Evolutionary conservation across 1,140 invertebrate species (phyloP), one percentile per base, ranked within the genome.

Genomic region (Drosophila paulistorum): DNA sequence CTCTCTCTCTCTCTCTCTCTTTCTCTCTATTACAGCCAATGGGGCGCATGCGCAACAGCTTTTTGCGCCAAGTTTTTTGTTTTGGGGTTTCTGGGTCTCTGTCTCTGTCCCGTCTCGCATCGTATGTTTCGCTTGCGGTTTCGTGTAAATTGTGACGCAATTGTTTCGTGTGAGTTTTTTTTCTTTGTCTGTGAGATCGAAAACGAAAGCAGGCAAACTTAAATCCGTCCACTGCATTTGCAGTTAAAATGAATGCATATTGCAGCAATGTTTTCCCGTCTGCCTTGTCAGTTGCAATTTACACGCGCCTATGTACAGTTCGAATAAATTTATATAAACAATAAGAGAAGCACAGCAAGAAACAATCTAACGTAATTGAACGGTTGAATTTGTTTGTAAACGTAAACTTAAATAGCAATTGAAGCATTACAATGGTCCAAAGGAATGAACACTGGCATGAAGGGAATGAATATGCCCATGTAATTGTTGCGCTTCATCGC

Each of bases 1-100:
- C 26, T 1, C n/a, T 17, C 23, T 39, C 0, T 11, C 10, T 39
- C 30, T 1, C 6, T 30, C 30, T 30, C 30, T 3, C 6, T 30
- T 6, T 30, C 30, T 0, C 14, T 51, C 45, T 51, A 48, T 35
- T 41, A 59, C 65, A 68, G 65, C 76, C 74, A 68, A 73, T 65
- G 71, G 77, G 74, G 77, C 84, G 84, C 84, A 80, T 89, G 84
- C 84, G 84, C 84, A 89, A 79, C 80, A 68, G 62, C 64, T 81
- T 71, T 23, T 54, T 51, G 9, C 11, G 7, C 7, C 35, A 10
- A 11, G 35, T 11, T 48, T 20, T 33, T 65, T 69, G 74, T 73
- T 86, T 86, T 87, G 68, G 68, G 83, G 84, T 89, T 89, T 89
- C 85, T 89, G 84, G 84, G 84, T 89, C 84, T 89, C 80, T 89